These are phyloP conservation scores for Hemithea aestivaria DNA, from an alignment of 2,888 invertebrate species.

Conservation along the genomic window DNA sequence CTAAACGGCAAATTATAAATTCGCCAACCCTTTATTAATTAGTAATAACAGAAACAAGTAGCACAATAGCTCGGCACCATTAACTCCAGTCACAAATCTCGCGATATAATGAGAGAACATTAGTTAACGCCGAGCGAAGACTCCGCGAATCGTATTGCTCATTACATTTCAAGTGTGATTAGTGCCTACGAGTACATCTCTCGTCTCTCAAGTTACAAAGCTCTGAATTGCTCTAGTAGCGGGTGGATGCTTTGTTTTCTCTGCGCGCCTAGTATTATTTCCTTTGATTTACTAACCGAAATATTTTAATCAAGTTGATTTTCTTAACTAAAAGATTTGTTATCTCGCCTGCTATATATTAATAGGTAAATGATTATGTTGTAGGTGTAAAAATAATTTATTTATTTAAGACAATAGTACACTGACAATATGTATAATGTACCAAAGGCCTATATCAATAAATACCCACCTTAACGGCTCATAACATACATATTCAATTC, in stretches of 20 bases:
- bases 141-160: slow-evolving; percentile 15
- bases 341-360: too few relatives aligned
- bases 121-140: slow-evolving; percentile 6
- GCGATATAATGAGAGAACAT: slow-evolving; percentile 12
- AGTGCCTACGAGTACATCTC: slow-evolving; percentile 10
- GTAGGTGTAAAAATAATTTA: too few relatives aligned
- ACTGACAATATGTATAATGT: too few relatives aligned
- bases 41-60: slow-evolving; percentile 6
- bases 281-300: too few relatives aligned
- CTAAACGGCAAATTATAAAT: not conserved
- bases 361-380: too few relatives aligned
- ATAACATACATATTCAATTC: too few relatives aligned
- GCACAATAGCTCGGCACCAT: slow-evolving; percentile 12
- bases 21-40: not conserved
- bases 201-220: slow-evolving; percentile 5
- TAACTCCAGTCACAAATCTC: slow-evolving; percentile 19
- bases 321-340: too few relatives aligned
- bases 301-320: too few relatives aligned
- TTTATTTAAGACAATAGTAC: too few relatives aligned
- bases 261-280: too few relatives aligned
- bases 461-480: too few relatives aligned
- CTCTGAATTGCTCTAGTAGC: slow-evolving; percentile 11
- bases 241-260: slow-evolving; percentile 7
- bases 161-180: slow-evolving; percentile 21
- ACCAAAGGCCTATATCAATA: too few relatives aligned